These are phyloP conservation scores for Prunella himalayana DNA, from an alignment of 2,113 vertebrate genomes.

Conservation along the genomic window DNA sequence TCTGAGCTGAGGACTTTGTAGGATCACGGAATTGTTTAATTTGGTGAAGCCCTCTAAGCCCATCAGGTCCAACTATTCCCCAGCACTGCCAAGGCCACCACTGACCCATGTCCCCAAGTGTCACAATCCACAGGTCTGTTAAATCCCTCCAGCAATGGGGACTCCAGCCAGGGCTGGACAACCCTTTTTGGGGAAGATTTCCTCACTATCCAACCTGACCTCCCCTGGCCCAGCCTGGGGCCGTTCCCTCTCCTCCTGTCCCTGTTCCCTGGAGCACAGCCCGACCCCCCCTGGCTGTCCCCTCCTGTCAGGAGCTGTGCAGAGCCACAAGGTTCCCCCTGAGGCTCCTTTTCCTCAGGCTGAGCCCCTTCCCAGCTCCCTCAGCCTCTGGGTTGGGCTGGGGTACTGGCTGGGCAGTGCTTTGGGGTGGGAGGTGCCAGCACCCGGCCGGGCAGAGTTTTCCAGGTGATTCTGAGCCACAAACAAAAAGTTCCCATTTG, in stretches of 20 bases:
- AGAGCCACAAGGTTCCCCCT: neutral
- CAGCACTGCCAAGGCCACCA: neutral
- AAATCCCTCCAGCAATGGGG: neutral
- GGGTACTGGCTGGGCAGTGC: neutral
- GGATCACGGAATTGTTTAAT: neutral
- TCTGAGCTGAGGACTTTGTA: neutral
- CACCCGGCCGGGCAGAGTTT: neutral
- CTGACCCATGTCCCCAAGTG: neutral
- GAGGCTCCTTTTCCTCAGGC: neutral
- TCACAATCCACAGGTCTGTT: neutral
- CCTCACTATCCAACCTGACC: rapidly evolving
- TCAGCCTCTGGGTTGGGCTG: neutral
- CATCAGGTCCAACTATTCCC: neutral
- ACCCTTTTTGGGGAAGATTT: neutral
- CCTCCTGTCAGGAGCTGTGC: neutral
- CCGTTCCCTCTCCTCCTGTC: neutral
- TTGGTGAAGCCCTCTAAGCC: neutral
- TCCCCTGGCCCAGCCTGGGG: neutral
- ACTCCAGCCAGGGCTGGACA: neutral
- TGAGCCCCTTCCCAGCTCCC: neutral
- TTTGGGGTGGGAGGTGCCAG: neutral
- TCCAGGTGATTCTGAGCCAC: neutral
- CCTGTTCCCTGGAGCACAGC: neutral
- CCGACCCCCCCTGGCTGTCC: rapidly evolving
- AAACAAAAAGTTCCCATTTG: neutral